A percentile compares a stretch with the other conserved stretches of the same genome.
These are phyloP conservation scores for Rhegmatorhina hoffmannsi DNA, from an alignment of 2,113 vertebrate genomes.

Conservation along the genomic window DNA sequence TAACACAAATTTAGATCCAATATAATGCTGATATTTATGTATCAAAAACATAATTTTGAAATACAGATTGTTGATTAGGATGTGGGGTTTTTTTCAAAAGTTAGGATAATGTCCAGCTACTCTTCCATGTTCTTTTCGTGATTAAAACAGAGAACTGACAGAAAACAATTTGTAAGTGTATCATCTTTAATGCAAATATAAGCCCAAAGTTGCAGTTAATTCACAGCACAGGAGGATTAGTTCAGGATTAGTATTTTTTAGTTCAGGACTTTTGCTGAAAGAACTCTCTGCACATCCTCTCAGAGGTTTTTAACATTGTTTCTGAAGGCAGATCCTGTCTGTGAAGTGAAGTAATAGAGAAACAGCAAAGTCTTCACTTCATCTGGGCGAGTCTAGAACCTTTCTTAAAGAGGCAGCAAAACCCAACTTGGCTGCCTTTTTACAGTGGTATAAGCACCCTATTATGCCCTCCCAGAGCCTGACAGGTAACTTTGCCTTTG, in stretches of 20 bases:
- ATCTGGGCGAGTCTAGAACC: neutral
- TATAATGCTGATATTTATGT: neutral
- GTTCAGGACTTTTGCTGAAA: neutral
- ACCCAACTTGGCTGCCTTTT: neutral
- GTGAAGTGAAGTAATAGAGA: neutral
- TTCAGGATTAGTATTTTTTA: neutral
- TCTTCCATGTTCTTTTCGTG: neutral
- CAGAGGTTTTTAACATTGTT: neutral
- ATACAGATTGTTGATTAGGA: neutral
- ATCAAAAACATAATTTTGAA: neutral
- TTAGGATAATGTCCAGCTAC: neutral
- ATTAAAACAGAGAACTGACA: neutral
- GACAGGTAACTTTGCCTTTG: neutral
- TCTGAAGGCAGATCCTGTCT: neutral
- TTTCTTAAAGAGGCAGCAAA: slow-evolving; percentile 32
- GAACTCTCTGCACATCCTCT: neutral
- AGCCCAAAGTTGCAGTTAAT: neutral
- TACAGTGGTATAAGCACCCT: neutral
- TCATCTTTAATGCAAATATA: neutral
- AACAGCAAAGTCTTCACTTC: neutral
- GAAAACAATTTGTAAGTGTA: neutral
- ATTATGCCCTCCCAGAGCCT: neutral
- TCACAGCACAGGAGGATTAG: neutral
- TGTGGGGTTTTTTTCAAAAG: neutral
- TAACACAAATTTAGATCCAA: neutral